A percentile compares a stretch with the other conserved stretches of the same genome.
These are phyloP conservation scores for Lepilemur ruficaudatus DNA, from an alignment of 2,797 vertebrate genomes.

Conservation along the genomic window DNA sequence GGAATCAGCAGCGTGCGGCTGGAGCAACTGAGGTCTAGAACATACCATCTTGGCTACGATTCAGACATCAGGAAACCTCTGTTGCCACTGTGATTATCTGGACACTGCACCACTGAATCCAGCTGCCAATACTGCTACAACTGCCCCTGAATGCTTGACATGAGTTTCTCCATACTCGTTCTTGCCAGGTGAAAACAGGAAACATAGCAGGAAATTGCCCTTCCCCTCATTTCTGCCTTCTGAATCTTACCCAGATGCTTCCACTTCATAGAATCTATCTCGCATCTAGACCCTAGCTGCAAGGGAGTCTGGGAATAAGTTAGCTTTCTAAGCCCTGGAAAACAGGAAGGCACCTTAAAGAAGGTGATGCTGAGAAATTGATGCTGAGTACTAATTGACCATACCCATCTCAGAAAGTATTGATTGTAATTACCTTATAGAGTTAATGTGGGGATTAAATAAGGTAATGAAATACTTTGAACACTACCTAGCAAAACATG, in stretches of 20 bases:
- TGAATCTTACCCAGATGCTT: background rate
- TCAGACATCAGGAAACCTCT: background rate
- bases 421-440: background rate
- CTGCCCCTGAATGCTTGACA: background rate
- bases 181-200: background rate
- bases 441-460: background rate
- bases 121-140: background rate
- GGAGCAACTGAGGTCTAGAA: background rate
- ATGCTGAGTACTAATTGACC: background rate
- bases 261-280: background rate
- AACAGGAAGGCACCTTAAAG: background rate
- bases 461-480: slow-evolving; percentile 22
- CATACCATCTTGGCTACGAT: background rate
- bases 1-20: background rate
- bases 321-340: background rate
- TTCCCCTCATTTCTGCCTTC: background rate
- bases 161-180: background rate
- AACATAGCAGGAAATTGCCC: background rate
- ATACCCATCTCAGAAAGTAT: background rate
- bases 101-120: background rate
- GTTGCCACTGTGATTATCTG: background rate
- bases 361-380: background rate
- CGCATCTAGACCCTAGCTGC: background rate
- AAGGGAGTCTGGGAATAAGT: background rate
- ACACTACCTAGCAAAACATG: background rate